Evolutionary conservation across 2,113 vertebrate genomes (phyloP), one percentile per base, ranked within the genome.

Genomic region (Cyanistes caeruleus): DNA sequence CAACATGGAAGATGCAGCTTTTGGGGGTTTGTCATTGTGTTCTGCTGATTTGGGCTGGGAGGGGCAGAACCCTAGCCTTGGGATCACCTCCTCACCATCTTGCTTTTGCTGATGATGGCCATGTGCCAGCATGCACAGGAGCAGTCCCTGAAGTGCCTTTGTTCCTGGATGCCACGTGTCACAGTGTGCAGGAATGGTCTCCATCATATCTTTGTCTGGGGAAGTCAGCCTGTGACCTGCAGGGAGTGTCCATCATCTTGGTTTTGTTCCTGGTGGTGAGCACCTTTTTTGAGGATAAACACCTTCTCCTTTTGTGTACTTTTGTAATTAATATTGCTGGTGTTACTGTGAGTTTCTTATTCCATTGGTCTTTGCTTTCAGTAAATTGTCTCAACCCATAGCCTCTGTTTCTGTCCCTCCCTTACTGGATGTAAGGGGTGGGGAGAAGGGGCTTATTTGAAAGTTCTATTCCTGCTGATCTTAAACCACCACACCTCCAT

Each of bases 31-130:
- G 11, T 18, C 31, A 15, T 15, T 31, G 2, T 14, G 11, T 59
- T 51, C 60, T 18, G 14, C 44, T 44, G 18, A 15, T 77, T 86
- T 59, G 46, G 33, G 14, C 28, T 19, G 33, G 37, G 37, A 68
- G 37, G 21, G 27, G 8, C 10, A 35, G 62, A 43, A 25, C 43
- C 24, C 4, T 17, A 18, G 6, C 37, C 43, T 11, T 8, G 14
- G 27, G 37, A 67, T 51, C 0, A 1, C 19, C 14, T 58, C 8
- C 7, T 5, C 3, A 13, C 17, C 8, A 1, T 24, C 16, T 24
- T n/a, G 12, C 13, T 19, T 28, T 24, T 85, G 35, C 7, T 65
- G 30, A 51, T 25, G 31, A 13, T 43, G 60, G 24, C 35, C 24
- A 0, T 20, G 70, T 75, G 59, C 51, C n/a, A n/a, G 49, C 19